These are phyloP conservation scores for Helarctos malayanus DNA, from an alignment of 2,797 vertebrate species.

Conservation along the genomic window DNA sequence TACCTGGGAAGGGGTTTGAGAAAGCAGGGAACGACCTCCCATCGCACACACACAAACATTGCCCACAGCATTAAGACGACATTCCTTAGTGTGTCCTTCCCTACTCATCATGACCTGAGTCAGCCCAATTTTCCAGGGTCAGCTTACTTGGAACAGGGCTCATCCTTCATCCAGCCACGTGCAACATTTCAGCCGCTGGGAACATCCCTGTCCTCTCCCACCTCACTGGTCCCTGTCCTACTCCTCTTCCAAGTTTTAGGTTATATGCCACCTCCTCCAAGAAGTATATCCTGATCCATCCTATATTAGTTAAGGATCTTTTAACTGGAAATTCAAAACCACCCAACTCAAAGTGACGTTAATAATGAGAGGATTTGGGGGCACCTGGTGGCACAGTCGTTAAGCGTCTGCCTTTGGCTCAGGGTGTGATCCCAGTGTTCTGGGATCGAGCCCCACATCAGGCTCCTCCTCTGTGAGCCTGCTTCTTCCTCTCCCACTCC, in stretches of 20 bases:
- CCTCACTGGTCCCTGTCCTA: not conserved
- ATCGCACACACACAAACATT: not conserved
- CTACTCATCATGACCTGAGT: not conserved
- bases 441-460: too few relatives aligned
- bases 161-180: not conserved
- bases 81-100: not conserved
- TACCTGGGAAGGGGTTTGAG: not conserved
- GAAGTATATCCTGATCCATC: not conserved
- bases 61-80: not conserved
- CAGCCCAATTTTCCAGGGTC: not conserved
- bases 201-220: not conserved
- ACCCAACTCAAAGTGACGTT: not conserved
- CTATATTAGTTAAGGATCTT: not conserved
- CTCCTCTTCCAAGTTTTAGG: not conserved
- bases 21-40: not conserved
- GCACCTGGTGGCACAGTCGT: too few relatives aligned
- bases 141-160: not conserved
- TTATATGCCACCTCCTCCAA: not conserved
- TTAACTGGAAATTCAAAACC: not conserved
- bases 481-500: too few relatives aligned
- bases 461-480: too few relatives aligned
- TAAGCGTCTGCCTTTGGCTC: too few relatives aligned
- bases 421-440: too few relatives aligned
- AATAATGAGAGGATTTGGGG: not conserved
- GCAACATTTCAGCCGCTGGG: not conserved